Percentiles rank a stretch among this genome's conserved stretches.
Conservation (phyloP, 1,140 invertebrate genomes). For the Linepithema humile region DNA sequence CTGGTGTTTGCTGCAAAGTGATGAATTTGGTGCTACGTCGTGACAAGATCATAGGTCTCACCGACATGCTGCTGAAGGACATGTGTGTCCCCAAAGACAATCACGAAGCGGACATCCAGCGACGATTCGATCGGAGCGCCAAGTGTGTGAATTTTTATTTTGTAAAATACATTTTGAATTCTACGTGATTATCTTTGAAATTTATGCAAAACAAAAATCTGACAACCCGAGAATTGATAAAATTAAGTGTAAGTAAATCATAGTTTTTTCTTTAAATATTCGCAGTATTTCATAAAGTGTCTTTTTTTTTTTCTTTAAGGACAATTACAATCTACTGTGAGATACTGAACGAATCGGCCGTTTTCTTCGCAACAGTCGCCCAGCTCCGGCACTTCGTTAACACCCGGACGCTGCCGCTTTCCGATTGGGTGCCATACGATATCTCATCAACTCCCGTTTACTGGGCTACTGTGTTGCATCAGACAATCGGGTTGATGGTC, state of each 20-base stretch:
- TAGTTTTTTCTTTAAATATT: too few species aligned
- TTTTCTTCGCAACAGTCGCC: conserved; percentile 40
- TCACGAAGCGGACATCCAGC: conserved; percentile 50
- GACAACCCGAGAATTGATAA: background rate
- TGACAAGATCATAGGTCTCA: conserved; percentile 34
- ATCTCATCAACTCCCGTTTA: background rate
- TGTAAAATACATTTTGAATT: background rate
- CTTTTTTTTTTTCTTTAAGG: too few species aligned
- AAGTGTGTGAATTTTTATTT: conserved; percentile 28
- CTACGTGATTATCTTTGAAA: background rate
- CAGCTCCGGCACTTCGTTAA: conserved; percentile 12
- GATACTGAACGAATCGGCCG: conserved; percentile 59
- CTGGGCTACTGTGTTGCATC: conserved; percentile 49
- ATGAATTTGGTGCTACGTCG: conserved; percentile 49
- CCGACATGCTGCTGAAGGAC: conserved; percentile 28
- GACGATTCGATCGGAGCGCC: conserved; percentile 11
- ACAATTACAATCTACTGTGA: conserved; percentile 63
- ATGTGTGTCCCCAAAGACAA: conserved; percentile 45
- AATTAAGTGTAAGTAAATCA: too few species aligned
- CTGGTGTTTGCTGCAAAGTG: conserved; percentile 59
- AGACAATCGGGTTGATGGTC: conserved; percentile 48
- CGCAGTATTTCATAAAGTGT: too few species aligned
- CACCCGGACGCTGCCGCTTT: conserved; percentile 31
- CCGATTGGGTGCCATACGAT: conserved; percentile 59
- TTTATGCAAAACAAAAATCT: background rate